phyloP scores from a whole-genome alignment of 2,888 invertebrate genomes.

The Cheilosia variabilis region DNA sequence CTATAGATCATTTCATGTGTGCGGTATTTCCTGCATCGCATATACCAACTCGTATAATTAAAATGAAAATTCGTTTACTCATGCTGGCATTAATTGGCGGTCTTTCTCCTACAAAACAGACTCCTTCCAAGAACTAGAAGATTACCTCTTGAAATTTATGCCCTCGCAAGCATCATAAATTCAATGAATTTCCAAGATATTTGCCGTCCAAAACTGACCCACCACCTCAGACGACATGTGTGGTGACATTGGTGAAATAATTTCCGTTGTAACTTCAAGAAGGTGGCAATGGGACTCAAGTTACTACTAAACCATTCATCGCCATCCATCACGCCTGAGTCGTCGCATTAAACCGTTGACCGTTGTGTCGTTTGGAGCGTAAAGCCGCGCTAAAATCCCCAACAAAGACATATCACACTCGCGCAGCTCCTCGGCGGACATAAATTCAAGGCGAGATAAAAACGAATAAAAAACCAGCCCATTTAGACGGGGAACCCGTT shows the following conservation, averaged over 20 bases:
- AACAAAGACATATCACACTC: slow-evolving; percentile 62
- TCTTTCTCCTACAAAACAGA: slow-evolving; percentile 2
- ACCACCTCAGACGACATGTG: slow-evolving; percentile 37
- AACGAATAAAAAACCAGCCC: slow-evolving; percentile 47
- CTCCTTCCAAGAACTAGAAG: slow-evolving; percentile 64
- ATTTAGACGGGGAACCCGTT: slow-evolving; percentile 37
- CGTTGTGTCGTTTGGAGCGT: background rate
- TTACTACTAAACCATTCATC: slow-evolving; percentile 67
- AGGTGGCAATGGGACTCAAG: slow-evolving; percentile 73
- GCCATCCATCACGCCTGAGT: slow-evolving; percentile 65
- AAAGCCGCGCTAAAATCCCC: background rate
- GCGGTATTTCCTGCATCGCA: background rate
- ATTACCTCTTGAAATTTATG: slow-evolving; percentile 63
- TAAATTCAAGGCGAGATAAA: slow-evolving; percentile 62
- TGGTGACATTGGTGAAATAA: slow-evolving; percentile 68
- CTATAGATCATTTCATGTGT: too few relatives aligned
- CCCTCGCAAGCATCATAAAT: slow-evolving; percentile 60
- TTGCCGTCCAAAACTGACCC: slow-evolving; percentile 20
- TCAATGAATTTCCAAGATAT: slow-evolving; percentile 61
- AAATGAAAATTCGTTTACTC: slow-evolving; percentile 6
- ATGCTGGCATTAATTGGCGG: slow-evolving; percentile 23
- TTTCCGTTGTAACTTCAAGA: slow-evolving; percentile 57
- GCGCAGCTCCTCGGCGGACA: slow-evolving; percentile 9
- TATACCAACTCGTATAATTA: background rate
- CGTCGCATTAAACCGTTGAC: slow-evolving; percentile 42